Evolutionary conservation across 2,888 invertebrate genomes (phyloP).

Genomic region (Girardia tigrina): DNA sequence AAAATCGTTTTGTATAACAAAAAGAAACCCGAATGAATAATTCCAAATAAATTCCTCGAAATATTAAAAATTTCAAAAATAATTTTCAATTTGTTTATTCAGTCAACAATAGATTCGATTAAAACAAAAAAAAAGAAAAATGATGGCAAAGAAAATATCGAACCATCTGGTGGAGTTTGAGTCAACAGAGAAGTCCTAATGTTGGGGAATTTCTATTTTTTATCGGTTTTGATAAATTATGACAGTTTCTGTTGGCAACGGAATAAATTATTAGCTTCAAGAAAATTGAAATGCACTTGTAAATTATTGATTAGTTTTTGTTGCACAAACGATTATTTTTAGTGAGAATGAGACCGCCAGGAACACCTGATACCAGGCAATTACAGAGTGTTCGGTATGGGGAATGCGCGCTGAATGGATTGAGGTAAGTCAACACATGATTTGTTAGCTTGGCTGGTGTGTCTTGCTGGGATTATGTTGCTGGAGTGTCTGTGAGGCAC

Average conservation of each 20-base stretch:
- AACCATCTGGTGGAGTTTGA: slow-evolving; percentile 18
- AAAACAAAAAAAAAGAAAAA: too few species aligned
- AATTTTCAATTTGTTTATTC: too few species aligned
- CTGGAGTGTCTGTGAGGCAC: background rate
- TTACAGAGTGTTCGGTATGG: too few species aligned
- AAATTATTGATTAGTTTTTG: slow-evolving; percentile 7
- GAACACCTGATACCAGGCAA: slow-evolving; percentile 20
- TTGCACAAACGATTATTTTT: background rate
- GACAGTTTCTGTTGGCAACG: background rate
- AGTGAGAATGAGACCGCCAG: background rate
- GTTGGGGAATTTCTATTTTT: too few species aligned
- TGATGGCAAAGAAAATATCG: background rate
- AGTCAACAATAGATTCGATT: slow-evolving; percentile 19
- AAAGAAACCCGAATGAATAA: too few species aligned
- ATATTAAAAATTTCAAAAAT: too few species aligned
- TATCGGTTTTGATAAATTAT: slow-evolving; percentile 10
- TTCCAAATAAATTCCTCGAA: too few species aligned
- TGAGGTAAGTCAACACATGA: background rate
- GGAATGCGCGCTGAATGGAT: too few species aligned
- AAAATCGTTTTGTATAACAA: too few species aligned
- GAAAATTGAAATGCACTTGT: slow-evolving; percentile 18
- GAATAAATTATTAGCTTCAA: background rate
- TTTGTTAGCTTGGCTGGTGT: background rate
- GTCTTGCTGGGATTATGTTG: background rate
- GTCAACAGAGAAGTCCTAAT: background rate